Base-by-base conservation (phyloP, 2,113 vertebrate genomes). In the Nerophis lumbriciformis region DNA sequence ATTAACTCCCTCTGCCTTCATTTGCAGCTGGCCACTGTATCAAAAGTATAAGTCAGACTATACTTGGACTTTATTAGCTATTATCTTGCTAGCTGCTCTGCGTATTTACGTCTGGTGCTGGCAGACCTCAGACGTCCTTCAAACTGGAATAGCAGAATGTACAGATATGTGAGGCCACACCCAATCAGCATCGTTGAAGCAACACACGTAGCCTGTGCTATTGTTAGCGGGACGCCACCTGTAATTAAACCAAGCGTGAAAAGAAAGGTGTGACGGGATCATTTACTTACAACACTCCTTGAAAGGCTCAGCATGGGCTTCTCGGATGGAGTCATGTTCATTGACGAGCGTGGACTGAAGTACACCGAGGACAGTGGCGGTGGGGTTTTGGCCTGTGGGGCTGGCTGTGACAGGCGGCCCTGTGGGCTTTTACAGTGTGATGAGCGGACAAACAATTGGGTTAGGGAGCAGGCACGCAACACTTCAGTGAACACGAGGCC, bases 1-100 rank as follows among this genome's bases (percentile, higher is more conserved):
- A 83, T 85, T 87, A 83, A 65, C 75, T 78, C 75, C 63, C 64
- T 71, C 73, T 63, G 61, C 70, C 76, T 82, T 83, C 67, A 76
- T 47, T 71, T 77, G 79, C 76, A 73, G 68, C 76, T 54, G 75
- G 63, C 65, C 53, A 63, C 65, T 63, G 65, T 67, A 78, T 70
- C 67, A 71, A 65, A 69, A 73, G 60, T 52, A 38, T 60, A 85
- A 45, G 55, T 5, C 62, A 10, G 69, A 70, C 83, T 89, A 85
- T 79, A 83, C 71, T 81, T 85, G 85, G 73, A 83, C 68, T 90
- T 88, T 84, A 87, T 88, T 88, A 80, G 83, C 68, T 71, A 78
- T 86, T 69, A 83, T 75, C 75, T 73, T 1, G 57, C 62, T 74
- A 66, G 9, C 60, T 65, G 44, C 49, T 19, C 53, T 59, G 48